A percentile compares a stretch with the other conserved stretches of the same genome.
These are phyloP conservation scores for Eugnorisma glareosa DNA, from an alignment of 2,888 invertebrate species.

Conservation along the genomic window DNA sequence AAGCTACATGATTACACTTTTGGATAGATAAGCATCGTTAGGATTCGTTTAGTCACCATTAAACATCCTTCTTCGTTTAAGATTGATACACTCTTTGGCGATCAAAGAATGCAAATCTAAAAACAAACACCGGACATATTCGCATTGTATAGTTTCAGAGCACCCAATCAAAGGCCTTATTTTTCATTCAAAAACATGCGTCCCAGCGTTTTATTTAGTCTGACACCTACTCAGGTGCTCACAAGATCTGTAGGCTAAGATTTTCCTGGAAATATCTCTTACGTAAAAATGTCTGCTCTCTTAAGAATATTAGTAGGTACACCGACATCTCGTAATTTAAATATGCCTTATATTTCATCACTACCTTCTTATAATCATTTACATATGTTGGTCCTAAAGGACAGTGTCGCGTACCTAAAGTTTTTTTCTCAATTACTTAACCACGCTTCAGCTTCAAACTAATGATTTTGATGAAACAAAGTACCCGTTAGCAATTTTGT, in stretches of 20 bases:
- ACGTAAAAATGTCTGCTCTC: slow-evolving; percentile 37
- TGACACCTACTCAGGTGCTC: slow-evolving; percentile 65
- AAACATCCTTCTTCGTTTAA: not conserved
- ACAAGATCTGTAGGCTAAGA: slow-evolving; percentile 41
- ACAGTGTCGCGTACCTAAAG: not conserved
- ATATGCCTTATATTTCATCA: not conserved
- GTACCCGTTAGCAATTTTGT: not conserved
- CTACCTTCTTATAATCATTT: not conserved
- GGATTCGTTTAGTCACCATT: not conserved
- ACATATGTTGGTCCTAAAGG: too few species aligned
- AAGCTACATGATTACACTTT: not conserved
- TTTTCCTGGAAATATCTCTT: slow-evolving; percentile 49
- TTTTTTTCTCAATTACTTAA: not conserved
- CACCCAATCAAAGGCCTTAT: slow-evolving; percentile 52
- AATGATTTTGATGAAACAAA: not conserved
- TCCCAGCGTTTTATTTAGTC: slow-evolving; percentile 67
- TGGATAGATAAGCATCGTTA: not conserved
- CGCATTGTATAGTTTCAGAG: slow-evolving; percentile 11
- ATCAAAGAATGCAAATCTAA: slow-evolving; percentile 25
- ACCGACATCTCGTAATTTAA: slow-evolving; percentile 13
- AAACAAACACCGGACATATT: slow-evolving; percentile 16
- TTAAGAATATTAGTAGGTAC: slow-evolving; percentile 34
- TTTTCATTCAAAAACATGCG: slow-evolving; percentile 46
- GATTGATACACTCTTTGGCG: not conserved
- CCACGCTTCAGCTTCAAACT: not conserved